Base-by-base conservation (phyloP, 2,888 invertebrate species). In the Disparrhopalites patrizii region DNA sequence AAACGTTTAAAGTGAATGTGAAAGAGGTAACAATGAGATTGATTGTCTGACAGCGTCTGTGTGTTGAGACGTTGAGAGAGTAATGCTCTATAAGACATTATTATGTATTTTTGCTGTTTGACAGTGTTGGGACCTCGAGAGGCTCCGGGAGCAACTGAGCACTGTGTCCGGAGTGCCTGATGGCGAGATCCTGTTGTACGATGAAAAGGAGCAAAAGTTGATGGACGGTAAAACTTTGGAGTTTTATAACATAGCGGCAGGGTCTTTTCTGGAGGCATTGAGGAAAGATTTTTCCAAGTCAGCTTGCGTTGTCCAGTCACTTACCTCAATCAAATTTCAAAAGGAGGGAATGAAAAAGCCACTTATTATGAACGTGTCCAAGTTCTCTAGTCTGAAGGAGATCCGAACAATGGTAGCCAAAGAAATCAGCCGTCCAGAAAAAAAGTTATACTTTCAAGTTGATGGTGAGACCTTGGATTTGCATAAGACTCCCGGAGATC, bases 321-420 rank as follows among this genome's bases (percentile, higher is more conserved):
- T 40, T 0, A 63, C 55, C 23, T 38, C 38, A 3, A 30, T 63
- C 1, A 63, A 63, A 38, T 63, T 63, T 55, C 62, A 63, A 43
- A 63, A 63, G 43, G 40, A 38, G 27, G 55, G 62, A 23, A 30
- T 55, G 7, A 33, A 38, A 30, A 54, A 33, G 33, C 55, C 54
- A 10, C 15, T 55, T 3, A 33, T 3, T 15, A 2, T 55, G 31
- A 54, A 30, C 15, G 62, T 63, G 2, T 27, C 33, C n/a, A 51
- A 51, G 33, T 61, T 25, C n/a, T 47, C 47, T 33, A 50, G 47
- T 27, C 52, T 63, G 7, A 38, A 43, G 23, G 54, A 63, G 43
- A 55, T 63, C 40, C 36, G 62, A 28, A 23, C 55, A 28, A 15
- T 4, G 4, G 38, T 63, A 15, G 62, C 55, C 5, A 25, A 20